Evolutionary conservation across 2,888 invertebrate genomes (phyloP).

Genomic region (Pimpla rufipes): DNA sequence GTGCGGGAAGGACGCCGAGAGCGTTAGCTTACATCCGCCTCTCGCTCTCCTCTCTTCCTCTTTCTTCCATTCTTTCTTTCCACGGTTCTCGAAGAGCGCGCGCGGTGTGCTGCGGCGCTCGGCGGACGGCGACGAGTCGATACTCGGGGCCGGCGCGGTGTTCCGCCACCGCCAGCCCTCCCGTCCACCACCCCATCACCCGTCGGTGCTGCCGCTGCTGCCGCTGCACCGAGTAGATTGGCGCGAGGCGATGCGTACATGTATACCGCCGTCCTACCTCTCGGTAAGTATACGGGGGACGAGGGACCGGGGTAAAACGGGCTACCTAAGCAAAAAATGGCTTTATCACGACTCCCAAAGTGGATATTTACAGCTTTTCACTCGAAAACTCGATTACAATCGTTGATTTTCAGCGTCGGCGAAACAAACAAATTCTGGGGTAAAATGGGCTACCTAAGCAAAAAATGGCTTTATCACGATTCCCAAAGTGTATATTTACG

Average conservation of each 20-base stretch:
- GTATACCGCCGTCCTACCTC: not conserved
- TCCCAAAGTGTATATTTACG: no score
- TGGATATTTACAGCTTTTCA: no score
- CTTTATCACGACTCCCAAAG: no score
- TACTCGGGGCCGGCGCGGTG: constrained; percentile 67
- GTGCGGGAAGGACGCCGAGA: constrained; percentile 48
- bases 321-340: no score
- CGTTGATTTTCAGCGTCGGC: no score
- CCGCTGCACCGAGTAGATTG: constrained; percentile 56
- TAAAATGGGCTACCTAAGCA: no score
- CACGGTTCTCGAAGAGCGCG: constrained; percentile 61
- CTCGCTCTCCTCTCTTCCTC: constrained; percentile 36
- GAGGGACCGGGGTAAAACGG: no score
- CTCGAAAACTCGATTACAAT: no score
- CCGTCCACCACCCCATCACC: constrained; percentile 68
- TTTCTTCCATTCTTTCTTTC: constrained; percentile 57
- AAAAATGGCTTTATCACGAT: no score
- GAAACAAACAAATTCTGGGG: no score
- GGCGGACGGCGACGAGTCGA: constrained; percentile 64
- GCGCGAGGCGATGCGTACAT: constrained; percentile 28
- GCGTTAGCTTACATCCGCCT: constrained; percentile 43
- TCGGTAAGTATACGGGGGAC: not conserved
- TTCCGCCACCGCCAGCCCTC: constrained; percentile 58
- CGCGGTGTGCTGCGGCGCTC: constrained; percentile 63
- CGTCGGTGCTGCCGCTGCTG: constrained; percentile 64